Evolutionary conservation across 2,113 vertebrate species (phyloP), one percentile per base, ranked within the genome.

Genomic region (Etia nguti): DNA sequence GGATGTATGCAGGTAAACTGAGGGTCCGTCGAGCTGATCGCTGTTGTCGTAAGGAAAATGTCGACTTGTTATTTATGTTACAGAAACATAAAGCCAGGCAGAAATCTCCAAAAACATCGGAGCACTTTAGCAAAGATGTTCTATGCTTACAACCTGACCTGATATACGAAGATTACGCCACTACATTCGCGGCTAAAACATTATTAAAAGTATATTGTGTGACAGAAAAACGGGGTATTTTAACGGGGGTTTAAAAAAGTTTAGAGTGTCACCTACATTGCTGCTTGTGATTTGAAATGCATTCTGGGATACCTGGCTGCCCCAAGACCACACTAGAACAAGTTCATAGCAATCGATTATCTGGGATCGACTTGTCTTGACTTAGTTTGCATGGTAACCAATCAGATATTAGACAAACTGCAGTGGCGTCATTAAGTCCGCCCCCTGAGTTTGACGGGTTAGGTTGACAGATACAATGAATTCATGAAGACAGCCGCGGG

Each of bases 11-110:
- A 57, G 15, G 55, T 57, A 57, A 57, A 57, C 55, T 26, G 55
- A 57, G 55, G 55, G 55, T 57, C 22, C 0, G 24, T 8, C 0
- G 2, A 57, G 12, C 55, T 26, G 55, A 57, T 57, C 1, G 0
- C 55, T 57, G 55, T 1, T 57, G 55, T 57, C 0, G 55, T 57
- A 26, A 57, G 55, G 26, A 57, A 57, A 15, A 57, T 56, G 22
- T 1, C 0, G 3, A 22, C 54, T 56, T 57, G 1, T 26, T 56
- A 56, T 26, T 56, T 26, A 56, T 56, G 55, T 56, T 56, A 4
- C 55, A 56, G 55, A 56, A 12, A 56, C 55, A 26, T 22, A 56
- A 26, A 22, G 26, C 6, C 4, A 26, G 55, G 55, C 11, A 56
- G 55, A 56, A 56, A 24, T 56, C 10, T 26, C 13, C 6, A n/a